A percentile compares a stretch with the other conserved stretches of the same genome.
These are phyloP conservation scores for Trichomycterus rosablanca DNA, from an alignment of 2,113 vertebrate species.

Conservation along the genomic window DNA sequence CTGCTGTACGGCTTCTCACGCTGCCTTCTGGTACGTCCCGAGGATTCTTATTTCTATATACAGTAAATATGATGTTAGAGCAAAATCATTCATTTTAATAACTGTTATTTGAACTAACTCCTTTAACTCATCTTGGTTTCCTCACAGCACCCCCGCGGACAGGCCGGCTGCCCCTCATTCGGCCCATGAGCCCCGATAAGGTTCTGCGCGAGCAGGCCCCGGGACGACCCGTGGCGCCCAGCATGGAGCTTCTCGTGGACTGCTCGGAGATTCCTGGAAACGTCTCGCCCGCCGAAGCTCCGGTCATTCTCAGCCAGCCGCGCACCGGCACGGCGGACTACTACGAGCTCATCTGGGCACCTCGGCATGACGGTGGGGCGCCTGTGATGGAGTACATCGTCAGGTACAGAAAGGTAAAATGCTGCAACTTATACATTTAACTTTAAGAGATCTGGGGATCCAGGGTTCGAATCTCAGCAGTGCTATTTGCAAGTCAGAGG, in stretches of 20 bases:
- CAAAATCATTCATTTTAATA: no score
- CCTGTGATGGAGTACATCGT: constrained; percentile 85
- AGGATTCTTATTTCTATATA: neutral
- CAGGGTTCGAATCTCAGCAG: no score
- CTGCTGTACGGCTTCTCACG: constrained; percentile 79
- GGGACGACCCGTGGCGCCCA: constrained; percentile 55
- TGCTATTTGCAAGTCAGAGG: no score
- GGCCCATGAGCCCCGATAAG: constrained; percentile 66
- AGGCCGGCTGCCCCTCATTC: constrained; percentile 59
- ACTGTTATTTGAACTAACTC: no score
- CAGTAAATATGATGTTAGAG: no score
- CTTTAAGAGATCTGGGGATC: no score
- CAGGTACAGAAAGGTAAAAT: constrained; percentile 89
- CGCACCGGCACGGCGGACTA: constrained; percentile 88
- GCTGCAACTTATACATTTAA: no score
- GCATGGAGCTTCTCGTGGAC: constrained; percentile 56
- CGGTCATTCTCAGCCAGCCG: constrained; percentile 89
- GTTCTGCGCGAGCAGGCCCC: constrained; percentile 65
- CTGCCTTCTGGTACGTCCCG: constrained; percentile 68
- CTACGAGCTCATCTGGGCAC: constrained; percentile 91
- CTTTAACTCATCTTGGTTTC: no score
- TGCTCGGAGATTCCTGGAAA: constrained; percentile 69
- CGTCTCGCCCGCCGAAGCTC: constrained; percentile 79
- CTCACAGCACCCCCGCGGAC: constrained; percentile 50
- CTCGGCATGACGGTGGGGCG: constrained; percentile 74